A percentile compares a stretch with the other conserved stretches of the same genome.
Conservation (phyloP, 2,888 invertebrate species). For the Limulus polyphemus region DNA sequence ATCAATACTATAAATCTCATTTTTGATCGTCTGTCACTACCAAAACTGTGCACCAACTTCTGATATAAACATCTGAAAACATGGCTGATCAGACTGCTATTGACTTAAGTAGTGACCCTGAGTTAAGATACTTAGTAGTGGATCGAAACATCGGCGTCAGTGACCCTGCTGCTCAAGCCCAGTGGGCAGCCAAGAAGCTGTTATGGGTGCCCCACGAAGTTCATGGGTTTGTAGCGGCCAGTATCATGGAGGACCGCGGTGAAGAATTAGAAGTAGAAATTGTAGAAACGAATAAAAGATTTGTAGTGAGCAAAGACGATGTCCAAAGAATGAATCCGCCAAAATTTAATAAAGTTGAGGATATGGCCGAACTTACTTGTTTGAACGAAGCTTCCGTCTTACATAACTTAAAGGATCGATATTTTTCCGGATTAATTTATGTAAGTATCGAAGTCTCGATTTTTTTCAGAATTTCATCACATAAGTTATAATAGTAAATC, state of each 20-base stretch:
- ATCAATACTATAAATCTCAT: no score
- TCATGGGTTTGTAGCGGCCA: constrained; percentile 92
- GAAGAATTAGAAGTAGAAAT: constrained; percentile 96
- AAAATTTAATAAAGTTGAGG: constrained; percentile 99
- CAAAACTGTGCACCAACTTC: no score
- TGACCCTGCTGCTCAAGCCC: constrained; percentile 95
- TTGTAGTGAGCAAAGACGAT: constrained; percentile 86
- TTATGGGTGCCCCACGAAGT: constrained; percentile 98
- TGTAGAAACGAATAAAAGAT: constrained; percentile 87
- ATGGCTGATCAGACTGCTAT: constrained; percentile 21
- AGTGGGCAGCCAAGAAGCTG: constrained; percentile 97
- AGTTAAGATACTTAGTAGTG: constrained; percentile 85
- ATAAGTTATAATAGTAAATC: no score
- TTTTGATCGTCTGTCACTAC: no score
- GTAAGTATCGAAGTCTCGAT: constrained; percentile 58
- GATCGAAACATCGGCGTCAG: constrained; percentile 81
- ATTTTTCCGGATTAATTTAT: constrained; percentile 98
- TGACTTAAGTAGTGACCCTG: constrained; percentile 19
- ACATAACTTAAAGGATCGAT: constrained; percentile 98
- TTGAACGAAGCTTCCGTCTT: constrained; percentile 98
- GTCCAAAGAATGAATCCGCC: constrained; percentile 99
- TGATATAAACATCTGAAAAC: constrained; percentile 35
- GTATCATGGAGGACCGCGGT: constrained; percentile 85
- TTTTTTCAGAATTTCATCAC: no score
- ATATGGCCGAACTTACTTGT: constrained; percentile 99